phyloP scores from a whole-genome alignment of 2,888 invertebrate genomes.

The Leucophenga maculata region DNA sequence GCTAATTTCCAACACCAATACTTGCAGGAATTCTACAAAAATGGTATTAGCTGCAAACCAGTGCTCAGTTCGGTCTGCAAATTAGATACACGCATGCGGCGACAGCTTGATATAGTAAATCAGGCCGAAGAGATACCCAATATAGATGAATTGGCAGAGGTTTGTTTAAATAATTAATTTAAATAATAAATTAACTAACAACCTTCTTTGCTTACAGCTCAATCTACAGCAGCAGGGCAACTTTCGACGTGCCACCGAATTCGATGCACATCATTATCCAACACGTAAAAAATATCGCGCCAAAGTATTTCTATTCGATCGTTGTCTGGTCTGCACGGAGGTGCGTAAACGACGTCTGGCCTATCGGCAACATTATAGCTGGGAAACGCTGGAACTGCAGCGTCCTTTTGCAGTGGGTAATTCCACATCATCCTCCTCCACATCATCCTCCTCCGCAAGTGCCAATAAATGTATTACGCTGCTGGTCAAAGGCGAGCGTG shows the following conservation, averaged over 20 bases:
- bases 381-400: conserved; percentile 66
- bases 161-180: conserved; percentile 33
- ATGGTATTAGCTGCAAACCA: conserved; percentile 69
- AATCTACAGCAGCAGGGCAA: conserved; percentile 65
- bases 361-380: conserved; percentile 68
- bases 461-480: conserved; percentile 64
- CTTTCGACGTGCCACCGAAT: conserved; percentile 68
- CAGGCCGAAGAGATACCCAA: conserved; percentile 69
- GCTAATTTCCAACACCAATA: neutral
- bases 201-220: conserved; percentile 49
- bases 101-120: conserved; percentile 69
- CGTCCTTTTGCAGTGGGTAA: conserved; percentile 48
- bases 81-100: conserved; percentile 69
- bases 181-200: neutral
- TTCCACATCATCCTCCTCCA: conserved; percentile 32
- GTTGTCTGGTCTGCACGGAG: conserved; percentile 69
- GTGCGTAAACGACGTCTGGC: conserved; percentile 66
- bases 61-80: conserved; percentile 69
- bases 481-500: conserved; percentile 49
- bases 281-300: conserved; percentile 67
- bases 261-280: conserved; percentile 68
- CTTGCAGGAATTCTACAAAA: conserved; percentile 67
- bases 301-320: conserved; percentile 71
- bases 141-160: conserved; percentile 69
- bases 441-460: conserved; percentile 34